phyloP scores from a whole-genome alignment of 2,113 vertebrate species.

The Platichthys flesus region DNA sequence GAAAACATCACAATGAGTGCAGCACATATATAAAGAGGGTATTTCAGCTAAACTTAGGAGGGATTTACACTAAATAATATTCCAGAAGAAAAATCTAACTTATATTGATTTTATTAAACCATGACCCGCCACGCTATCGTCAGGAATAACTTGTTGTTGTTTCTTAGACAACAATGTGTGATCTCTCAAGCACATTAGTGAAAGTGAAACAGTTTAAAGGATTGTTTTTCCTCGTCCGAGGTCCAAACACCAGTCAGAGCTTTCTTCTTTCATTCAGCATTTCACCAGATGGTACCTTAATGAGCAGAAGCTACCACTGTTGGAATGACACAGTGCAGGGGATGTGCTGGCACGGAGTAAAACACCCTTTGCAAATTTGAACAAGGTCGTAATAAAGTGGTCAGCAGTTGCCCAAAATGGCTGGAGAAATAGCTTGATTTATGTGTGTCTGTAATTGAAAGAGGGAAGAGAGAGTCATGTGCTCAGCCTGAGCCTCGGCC shows the following conservation, averaged over 20 bases:
- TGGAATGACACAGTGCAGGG: constrained; percentile 54
- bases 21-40: no score
- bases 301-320: constrained; percentile 64
- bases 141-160: constrained; percentile 1
- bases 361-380: constrained; percentile 62
- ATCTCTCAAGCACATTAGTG: constrained; percentile 20
- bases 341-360: constrained; percentile 32
- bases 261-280: constrained; percentile 55
- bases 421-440: constrained; percentile 59
- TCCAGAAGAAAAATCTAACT: no score
- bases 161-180: constrained; percentile 8
- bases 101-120: background rate
- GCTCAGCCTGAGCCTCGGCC: constrained; percentile 43
- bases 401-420: constrained; percentile 59
- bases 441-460: constrained; percentile 69
- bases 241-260: constrained; percentile 24
- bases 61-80: no score
- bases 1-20: no score
- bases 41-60: no score
- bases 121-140: background rate
- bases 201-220: constrained; percentile 15
- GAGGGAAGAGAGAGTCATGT: constrained; percentile 61
- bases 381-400: constrained; percentile 74
- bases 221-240: constrained; percentile 44
- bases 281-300: constrained; percentile 75